Conservation (phyloP, 2,797 vertebrate genomes). For the Ataeniobius toweri region DNA sequence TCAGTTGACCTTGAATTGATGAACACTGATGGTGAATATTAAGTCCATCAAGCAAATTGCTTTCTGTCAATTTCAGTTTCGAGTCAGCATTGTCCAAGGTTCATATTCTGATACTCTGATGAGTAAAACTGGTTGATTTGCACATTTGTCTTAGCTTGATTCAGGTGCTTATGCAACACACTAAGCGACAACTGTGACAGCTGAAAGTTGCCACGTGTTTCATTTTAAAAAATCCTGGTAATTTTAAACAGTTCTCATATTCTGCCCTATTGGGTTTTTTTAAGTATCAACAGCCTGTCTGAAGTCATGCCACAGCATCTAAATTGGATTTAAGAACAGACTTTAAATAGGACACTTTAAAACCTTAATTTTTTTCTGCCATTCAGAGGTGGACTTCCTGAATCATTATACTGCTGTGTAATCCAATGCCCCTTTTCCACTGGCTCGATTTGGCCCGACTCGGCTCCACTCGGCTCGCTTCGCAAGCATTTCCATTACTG, state of each 20-base stretch:
- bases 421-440: no score
- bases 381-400: not conserved
- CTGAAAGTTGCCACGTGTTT: not conserved
- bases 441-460: no score
- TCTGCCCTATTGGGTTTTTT: not conserved
- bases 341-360: not conserved
- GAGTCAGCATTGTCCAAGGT: conserved; percentile 18
- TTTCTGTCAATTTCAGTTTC: conserved; percentile 20
- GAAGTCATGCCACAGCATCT: not conserved
- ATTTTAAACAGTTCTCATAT: not conserved
- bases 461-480: no score
- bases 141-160: conserved; percentile 17
- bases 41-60: conserved; percentile 1
- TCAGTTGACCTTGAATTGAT: conserved; percentile 29
- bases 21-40: conserved; percentile 10
- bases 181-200: not conserved
- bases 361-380: not conserved
- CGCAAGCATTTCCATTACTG: no score
- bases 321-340: not conserved
- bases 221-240: not conserved
- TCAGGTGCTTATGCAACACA: conserved; percentile 18
- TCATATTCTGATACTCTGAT: not conserved
- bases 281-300: not conserved
- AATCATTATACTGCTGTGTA: not conserved
- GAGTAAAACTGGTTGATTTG: conserved; percentile 8